These are phyloP conservation scores for Sesamia inferens DNA, from an alignment of 2,888 invertebrate genomes.

Conservation along the genomic window DNA sequence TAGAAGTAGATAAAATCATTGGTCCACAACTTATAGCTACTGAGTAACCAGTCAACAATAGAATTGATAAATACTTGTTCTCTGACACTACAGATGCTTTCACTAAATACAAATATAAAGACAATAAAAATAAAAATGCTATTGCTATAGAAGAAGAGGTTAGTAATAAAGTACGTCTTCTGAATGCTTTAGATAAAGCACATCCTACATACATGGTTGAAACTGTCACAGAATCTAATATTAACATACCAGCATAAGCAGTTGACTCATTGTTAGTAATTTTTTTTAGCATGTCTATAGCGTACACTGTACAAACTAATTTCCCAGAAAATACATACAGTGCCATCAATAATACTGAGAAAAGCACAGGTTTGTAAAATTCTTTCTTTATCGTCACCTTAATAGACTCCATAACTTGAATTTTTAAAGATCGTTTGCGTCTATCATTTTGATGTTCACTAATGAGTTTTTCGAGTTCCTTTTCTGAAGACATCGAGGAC, in stretches of 20 bases:
- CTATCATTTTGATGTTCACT: conserved; percentile 16
- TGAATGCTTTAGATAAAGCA: conserved; percentile 56
- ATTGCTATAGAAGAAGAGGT: conserved; percentile 58
- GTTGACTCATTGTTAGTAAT: conserved; percentile 62
- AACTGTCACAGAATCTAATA: conserved; percentile 71
- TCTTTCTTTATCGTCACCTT: conserved; percentile 8
- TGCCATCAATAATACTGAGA: conserved; percentile 2
- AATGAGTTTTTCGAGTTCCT: conserved; percentile 44
- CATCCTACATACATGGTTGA: conserved; percentile 68
- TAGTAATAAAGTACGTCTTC: conserved; percentile 64
- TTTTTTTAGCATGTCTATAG: conserved; percentile 69
- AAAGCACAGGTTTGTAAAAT: conserved; percentile 49
- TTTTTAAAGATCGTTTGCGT: conserved; percentile 14
- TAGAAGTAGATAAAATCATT: conserved; percentile 64
- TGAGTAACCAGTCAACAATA: conserved; percentile 40
- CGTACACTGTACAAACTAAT: conserved; percentile 59
- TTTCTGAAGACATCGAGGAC: conserved; percentile 40
- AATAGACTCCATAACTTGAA: neutral
- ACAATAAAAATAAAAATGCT: conserved; percentile 45
- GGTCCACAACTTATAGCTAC: conserved; percentile 71
- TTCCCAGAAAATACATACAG: conserved; percentile 50
- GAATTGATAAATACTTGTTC: conserved; percentile 36
- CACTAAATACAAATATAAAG: conserved; percentile 43
- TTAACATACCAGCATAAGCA: conserved; percentile 71
- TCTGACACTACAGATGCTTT: conserved; percentile 31